Conservation (phyloP, 1,140 invertebrate genomes). For the Drosophila pectinifera region DNA sequence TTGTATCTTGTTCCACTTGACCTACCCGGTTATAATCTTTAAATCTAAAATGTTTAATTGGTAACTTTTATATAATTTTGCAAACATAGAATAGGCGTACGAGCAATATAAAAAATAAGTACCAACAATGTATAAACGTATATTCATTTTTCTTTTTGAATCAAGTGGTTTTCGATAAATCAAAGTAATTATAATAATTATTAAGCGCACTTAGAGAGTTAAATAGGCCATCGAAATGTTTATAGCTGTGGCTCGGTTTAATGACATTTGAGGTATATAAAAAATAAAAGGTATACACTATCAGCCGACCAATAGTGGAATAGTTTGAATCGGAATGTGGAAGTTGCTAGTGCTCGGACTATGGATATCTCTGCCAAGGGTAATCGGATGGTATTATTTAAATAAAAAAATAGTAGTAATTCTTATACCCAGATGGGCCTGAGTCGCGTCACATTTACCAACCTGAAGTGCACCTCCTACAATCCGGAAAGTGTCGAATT, state of each 20-base stretch:
- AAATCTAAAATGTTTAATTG: neutral
- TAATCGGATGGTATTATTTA: neutral
- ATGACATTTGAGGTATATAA: conserved; percentile 3
- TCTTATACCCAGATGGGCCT: conserved; percentile 7
- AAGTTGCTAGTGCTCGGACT: conserved; percentile 12
- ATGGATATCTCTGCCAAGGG: conserved; percentile 26
- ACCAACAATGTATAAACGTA: neutral
- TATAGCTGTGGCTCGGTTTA: conserved; percentile 11
- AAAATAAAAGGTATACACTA: neutral
- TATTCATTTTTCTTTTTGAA: neutral
- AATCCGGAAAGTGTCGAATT: conserved; percentile 1
- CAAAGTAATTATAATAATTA: neutral
- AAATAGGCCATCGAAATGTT: conserved; percentile 1
- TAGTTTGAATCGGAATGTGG: conserved; percentile 17
- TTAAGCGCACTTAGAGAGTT: neutral
- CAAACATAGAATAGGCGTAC: neutral
- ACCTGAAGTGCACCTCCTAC: conserved; percentile 32
- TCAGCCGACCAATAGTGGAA: neutral
- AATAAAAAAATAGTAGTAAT: neutral
- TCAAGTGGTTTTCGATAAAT: neutral
- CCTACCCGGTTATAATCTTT: too few species aligned
- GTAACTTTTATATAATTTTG: too few species aligned
- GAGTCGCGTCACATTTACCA: conserved; percentile 46
- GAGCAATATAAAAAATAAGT: neutral
- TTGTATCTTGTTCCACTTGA: neutral